phyloP scores from a whole-genome alignment of 2,888 invertebrate genomes.

The Noctua janthina region DNA sequence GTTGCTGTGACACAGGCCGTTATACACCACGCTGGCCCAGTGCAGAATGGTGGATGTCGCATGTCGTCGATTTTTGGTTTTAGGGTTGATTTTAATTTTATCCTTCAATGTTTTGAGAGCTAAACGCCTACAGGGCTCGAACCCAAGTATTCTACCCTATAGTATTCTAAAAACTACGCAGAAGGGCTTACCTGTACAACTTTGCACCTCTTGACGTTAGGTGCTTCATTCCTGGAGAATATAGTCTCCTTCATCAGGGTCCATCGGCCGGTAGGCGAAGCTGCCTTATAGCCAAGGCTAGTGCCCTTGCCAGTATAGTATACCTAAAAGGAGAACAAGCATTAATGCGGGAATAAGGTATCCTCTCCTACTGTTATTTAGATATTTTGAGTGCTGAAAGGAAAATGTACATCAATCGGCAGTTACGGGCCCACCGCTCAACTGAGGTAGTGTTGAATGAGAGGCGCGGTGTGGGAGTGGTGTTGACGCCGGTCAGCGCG shows the following conservation, averaged over 20 bases:
- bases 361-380: no score
- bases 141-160: neutral
- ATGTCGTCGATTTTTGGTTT: neutral
- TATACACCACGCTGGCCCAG: neutral
- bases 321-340: slow-evolving; percentile 85
- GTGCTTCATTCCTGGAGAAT: slow-evolving; percentile 81
- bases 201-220: slow-evolving; percentile 82
- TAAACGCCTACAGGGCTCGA: neutral
- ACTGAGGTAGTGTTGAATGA: neutral
- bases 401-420: neutral
- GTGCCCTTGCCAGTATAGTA: slow-evolving; percentile 96
- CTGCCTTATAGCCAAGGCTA: slow-evolving; percentile 95
- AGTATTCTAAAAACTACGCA: neutral
- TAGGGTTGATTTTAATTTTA: neutral
- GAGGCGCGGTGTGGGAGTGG: neutral
- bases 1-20: neutral
- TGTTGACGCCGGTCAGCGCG: neutral
- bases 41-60: neutral
- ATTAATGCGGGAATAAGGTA: neutral
- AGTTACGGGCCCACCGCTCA: neutral
- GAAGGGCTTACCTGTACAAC: slow-evolving; percentile 78
- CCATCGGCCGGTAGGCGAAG: slow-evolving; percentile 91
- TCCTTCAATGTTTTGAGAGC: neutral
- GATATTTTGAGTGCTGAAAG: neutral
- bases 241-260: slow-evolving; percentile 90